Evolutionary conservation across 2,888 invertebrate species (phyloP), one percentile per base, ranked within the genome.

Genomic region (Pharmacophagus antenor): DNA sequence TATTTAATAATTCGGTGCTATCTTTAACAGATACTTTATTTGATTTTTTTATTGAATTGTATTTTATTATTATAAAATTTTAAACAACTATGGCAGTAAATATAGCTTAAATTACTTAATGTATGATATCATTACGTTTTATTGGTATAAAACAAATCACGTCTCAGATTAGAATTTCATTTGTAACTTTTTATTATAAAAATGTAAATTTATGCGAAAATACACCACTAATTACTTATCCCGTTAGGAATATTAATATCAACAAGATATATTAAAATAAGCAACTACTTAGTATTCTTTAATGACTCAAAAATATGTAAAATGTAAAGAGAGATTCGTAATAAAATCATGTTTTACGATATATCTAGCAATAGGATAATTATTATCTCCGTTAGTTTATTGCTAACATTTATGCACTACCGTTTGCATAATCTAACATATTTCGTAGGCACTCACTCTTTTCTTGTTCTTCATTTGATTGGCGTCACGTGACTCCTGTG

Each of bases 391-490:
- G 15, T 37, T 3, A 4, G 4, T 15, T 37, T 37, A 5, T n/a
- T n/a, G n/a, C 15, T n/a, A n/a, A 37, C n/a, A 15, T 3, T 31
- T 31, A 7, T 37, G 10, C 10, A 2, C 10, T 27, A 27, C 10
- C 2, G n/a, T 37, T 37, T n/a, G 0, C n/a, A n/a, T 2, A 15
- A n/a, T 37, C 4, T 1, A 5, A n/a, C 15, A 37, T 48, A 22
- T 23, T 31, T 27, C 17, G 18, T 3, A 5, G 18, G 20, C 17
- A 17, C 20, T 71, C 80, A 96, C 96, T 93, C 95, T 96, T 74
- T 95, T 95, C 77, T 96, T 96, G 76, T 97, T 97, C 70, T 93
- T 93, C 84, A 95, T 93, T 60, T 96, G 92, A 58, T 94, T 94
- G n/a, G 95, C 94, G 71, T 96, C 96, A 22, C 96, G 89, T 15